Conservation (phyloP, 2,113 vertebrate species). For the Cebus imitator region DNA sequence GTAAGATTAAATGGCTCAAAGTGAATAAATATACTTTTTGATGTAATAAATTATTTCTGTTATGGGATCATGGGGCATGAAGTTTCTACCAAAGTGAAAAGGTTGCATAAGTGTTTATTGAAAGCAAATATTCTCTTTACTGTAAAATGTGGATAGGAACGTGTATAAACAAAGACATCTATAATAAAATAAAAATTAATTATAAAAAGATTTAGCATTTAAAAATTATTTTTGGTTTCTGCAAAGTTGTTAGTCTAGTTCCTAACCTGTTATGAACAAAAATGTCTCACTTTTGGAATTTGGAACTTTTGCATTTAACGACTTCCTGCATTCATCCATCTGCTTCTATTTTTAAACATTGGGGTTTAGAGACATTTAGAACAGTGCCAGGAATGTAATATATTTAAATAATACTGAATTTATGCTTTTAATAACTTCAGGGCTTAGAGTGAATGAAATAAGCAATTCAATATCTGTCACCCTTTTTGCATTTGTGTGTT, state of each 20-base stretch:
- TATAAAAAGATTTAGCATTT: background rate
- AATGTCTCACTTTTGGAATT: constrained; percentile 19
- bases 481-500: background rate
- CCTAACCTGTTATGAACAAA: constrained; percentile 18
- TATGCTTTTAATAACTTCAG: constrained; percentile 21
- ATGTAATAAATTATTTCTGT: constrained; percentile 19
- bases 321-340: constrained; percentile 45
- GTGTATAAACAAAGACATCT: constrained; percentile 37
- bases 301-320: constrained; percentile 22
- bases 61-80: background rate
- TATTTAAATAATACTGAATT: constrained; percentile 54
- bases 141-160: background rate
- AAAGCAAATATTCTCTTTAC: constrained; percentile 2
- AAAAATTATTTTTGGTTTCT: background rate
- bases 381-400: constrained; percentile 46
- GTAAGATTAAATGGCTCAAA: background rate
- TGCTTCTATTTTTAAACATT: constrained; percentile 64
- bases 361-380: constrained; percentile 40
- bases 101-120: background rate
- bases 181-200: constrained; percentile 6
- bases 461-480: background rate
- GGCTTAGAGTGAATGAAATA: background rate
- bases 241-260: background rate
- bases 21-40: background rate
- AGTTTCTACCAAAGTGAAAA: background rate